Conservation (phyloP, 2,888 invertebrate genomes). For the Diachrysia chrysitis region DNA sequence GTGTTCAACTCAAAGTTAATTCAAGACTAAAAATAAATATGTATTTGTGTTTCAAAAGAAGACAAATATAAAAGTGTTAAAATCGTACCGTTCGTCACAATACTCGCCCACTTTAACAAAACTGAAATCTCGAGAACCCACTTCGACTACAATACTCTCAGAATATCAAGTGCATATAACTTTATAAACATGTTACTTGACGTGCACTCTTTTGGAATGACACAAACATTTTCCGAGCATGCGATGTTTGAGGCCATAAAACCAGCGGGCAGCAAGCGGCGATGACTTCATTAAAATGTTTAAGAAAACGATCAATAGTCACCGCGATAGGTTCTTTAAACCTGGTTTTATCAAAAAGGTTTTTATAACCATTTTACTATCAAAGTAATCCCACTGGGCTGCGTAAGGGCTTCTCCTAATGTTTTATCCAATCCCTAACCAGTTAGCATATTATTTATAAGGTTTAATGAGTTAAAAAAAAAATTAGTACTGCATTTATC, state of each 20-base stretch:
- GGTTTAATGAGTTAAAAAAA: too few relatives aligned
- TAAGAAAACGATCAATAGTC: too few relatives aligned
- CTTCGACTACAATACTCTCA: not conserved
- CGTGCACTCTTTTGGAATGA: constrained; percentile 33
- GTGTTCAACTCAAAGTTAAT: too few relatives aligned
- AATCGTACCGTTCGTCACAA: not conserved
- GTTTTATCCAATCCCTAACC: too few relatives aligned
- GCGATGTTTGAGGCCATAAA: constrained; percentile 17
- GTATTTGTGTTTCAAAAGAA: too few relatives aligned
- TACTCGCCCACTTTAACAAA: not conserved
- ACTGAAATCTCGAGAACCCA: not conserved
- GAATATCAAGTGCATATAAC: not conserved
- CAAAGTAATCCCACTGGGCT: too few relatives aligned
- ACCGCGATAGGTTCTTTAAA: not conserved
- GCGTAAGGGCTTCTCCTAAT: too few relatives aligned
- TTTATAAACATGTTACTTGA: constrained; percentile 41
- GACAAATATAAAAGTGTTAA: too few relatives aligned
- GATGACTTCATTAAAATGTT: not conserved
- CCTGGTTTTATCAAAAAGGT: too few relatives aligned
- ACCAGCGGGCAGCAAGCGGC: not conserved
- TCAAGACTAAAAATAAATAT: not conserved
- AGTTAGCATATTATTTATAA: too few relatives aligned
- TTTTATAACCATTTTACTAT: too few relatives aligned
- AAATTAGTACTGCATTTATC: too few relatives aligned
- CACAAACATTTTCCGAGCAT: constrained; percentile 17